Percentiles rank a stretch among this genome's conserved stretches.
Evolutionary conservation across 2,113 vertebrate genomes (phyloP).

Genomic region (Phainopepla nitens): DNA sequence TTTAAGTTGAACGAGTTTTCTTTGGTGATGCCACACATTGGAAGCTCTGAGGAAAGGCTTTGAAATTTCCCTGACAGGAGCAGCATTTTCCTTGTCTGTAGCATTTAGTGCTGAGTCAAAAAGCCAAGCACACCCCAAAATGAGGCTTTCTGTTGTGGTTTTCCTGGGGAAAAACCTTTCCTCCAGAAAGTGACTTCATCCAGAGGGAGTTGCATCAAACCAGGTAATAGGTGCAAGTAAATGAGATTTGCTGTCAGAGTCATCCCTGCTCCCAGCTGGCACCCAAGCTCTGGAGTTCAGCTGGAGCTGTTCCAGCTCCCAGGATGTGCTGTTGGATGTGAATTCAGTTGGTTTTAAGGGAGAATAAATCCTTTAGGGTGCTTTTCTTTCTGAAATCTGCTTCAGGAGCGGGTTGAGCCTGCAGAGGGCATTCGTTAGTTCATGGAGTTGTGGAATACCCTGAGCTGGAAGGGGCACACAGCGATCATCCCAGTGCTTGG

Average conservation of each 20-base stretch:
- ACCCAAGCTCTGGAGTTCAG: neutral
- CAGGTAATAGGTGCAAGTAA: neutral
- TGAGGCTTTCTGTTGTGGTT: conserved; percentile 46
- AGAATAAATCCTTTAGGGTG: neutral
- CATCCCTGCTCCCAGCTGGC: neutral
- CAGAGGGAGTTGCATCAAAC: neutral
- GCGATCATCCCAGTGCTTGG: neutral
- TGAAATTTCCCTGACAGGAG: neutral
- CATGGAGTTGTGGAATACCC: neutral
- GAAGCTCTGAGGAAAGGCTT: conserved; percentile 5
- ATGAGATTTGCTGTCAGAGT: neutral
- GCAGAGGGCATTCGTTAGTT: accelerated
- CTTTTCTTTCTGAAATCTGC: neutral
- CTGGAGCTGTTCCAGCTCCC: neutral
- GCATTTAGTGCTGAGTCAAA: conserved; percentile 21
- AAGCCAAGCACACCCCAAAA: neutral
- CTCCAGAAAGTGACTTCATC: conserved; percentile 51
- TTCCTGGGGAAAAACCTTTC: conserved; percentile 36
- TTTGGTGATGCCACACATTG: neutral
- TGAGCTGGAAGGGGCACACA: neutral
- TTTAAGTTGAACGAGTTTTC: neutral
- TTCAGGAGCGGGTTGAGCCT: neutral
- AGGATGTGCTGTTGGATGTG: neutral
- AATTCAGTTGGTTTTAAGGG: neutral
- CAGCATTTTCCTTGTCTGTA: neutral